Evolutionary conservation across 2,113 vertebrate genomes (phyloP).

Genomic region (Psilopsiagon aymara): DNA sequence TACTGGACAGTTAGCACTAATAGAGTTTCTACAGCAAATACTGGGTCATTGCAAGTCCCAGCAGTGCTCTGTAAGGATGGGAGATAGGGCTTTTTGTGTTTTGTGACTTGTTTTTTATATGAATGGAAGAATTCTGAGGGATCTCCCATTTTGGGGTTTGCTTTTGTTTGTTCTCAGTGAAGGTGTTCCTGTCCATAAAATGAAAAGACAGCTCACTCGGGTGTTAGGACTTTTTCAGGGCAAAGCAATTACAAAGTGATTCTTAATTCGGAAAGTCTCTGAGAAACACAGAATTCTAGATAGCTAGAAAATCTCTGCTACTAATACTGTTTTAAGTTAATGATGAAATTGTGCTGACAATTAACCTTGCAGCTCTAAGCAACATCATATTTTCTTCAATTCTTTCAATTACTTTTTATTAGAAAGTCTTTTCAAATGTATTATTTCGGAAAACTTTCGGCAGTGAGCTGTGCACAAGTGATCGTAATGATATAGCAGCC

Average conservation of each 20-base stretch:
- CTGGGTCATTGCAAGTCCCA: not conserved
- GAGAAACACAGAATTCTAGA: not conserved
- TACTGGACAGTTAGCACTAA: not conserved
- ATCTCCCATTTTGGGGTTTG: not conserved
- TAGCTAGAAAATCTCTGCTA: not conserved
- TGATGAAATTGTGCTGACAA: not conserved
- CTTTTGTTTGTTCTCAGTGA: not conserved
- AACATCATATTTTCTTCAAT: not conserved
- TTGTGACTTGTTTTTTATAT: not conserved
- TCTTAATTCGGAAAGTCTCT: not conserved
- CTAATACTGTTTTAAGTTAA: not conserved
- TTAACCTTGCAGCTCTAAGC: not conserved
- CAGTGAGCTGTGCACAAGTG: not conserved
- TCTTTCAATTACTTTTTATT: not conserved
- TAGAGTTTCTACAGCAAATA: not conserved
- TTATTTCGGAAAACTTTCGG: not conserved
- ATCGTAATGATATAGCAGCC: not conserved
- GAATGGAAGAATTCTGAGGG: not conserved
- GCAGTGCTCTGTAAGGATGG: not conserved
- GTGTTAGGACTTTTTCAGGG: not conserved
- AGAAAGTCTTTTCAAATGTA: not conserved
- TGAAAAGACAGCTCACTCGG: not conserved
- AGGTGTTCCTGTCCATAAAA: not conserved
- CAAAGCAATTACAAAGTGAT: not conserved
- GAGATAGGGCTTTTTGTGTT: not conserved